Conservation (phyloP, 2,797 vertebrate species). For the Thamnophis elegans region DNA sequence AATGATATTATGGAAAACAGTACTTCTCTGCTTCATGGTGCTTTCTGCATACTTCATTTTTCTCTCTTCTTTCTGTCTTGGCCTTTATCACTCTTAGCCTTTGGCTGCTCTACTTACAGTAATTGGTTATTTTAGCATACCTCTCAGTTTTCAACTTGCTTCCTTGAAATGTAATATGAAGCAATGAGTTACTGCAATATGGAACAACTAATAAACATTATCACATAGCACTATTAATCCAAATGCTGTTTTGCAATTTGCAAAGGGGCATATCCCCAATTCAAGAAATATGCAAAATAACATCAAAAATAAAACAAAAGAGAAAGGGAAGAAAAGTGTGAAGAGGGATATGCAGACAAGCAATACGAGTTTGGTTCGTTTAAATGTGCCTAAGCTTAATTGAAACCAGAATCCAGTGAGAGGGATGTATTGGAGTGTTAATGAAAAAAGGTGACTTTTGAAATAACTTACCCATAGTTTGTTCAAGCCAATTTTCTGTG, state of each 20-base stretch:
- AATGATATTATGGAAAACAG: neutral
- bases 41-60: neutral
- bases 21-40: neutral
- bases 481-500: neutral
- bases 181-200: neutral
- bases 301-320: neutral
- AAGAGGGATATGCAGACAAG: neutral
- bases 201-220: neutral
- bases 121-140: neutral
- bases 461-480: neutral
- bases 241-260: neutral
- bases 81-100: neutral
- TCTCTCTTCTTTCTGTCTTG: neutral
- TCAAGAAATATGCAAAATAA: neutral
- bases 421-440: neutral
- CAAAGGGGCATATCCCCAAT: neutral
- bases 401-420: neutral
- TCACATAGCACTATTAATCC: neutral
- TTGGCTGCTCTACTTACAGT: neutral
- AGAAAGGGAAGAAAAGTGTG: neutral
- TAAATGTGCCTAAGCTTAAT: neutral
- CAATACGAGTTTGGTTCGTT: neutral
- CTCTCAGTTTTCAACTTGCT: neutral
- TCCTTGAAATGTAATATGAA: neutral
- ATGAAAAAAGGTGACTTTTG: neutral